Evolutionary conservation across 2,797 vertebrate species (phyloP).

Genomic region (Thaleichthys pacificus): DNA sequence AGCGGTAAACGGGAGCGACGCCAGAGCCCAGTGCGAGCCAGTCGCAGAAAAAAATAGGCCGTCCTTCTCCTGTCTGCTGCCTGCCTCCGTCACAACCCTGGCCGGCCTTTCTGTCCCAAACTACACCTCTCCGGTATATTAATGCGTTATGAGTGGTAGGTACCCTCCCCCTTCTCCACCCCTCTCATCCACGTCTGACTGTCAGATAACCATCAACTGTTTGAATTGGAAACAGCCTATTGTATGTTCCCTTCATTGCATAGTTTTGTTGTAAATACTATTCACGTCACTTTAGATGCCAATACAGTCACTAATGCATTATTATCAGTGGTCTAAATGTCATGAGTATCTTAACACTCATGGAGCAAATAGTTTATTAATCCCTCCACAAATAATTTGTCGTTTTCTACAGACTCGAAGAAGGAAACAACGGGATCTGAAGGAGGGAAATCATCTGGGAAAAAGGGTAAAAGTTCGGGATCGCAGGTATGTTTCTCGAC

Average conservation of each 20-base stretch:
- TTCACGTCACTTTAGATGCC: constrained; percentile 62
- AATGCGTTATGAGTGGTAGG: constrained; percentile 99
- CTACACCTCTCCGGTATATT: constrained; percentile 91
- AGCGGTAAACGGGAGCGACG: constrained; percentile 85
- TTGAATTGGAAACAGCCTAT: constrained; percentile 19
- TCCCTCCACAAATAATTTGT: constrained; percentile 9
- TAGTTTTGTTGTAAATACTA: constrained; percentile 67
- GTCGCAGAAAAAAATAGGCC: constrained; percentile 91
- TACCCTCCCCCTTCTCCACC: constrained; percentile 89
- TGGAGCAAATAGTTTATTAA: too few species aligned
- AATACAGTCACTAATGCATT: constrained; percentile 8
- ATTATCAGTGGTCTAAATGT: neutral
- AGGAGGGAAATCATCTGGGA: constrained; percentile 93
- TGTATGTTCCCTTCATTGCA: constrained; percentile 64
- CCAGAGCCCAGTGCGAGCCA: constrained; percentile 88
- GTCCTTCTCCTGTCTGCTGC: constrained; percentile 79
- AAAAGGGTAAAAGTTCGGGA: constrained; percentile 95
- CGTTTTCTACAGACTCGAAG: constrained; percentile 87
- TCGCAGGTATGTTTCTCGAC: constrained; percentile 84
- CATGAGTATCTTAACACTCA: neutral
- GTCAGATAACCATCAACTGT: constrained; percentile 47
- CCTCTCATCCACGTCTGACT: constrained; percentile 53
- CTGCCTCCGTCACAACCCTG: constrained; percentile 77
- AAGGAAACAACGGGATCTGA: constrained; percentile 96
- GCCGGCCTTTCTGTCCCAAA: constrained; percentile 89